Percentiles rank a stretch among this genome's conserved stretches.
phyloP scores from a whole-genome alignment of 2,888 invertebrate species.

The Agonopterix heracliana region DNA sequence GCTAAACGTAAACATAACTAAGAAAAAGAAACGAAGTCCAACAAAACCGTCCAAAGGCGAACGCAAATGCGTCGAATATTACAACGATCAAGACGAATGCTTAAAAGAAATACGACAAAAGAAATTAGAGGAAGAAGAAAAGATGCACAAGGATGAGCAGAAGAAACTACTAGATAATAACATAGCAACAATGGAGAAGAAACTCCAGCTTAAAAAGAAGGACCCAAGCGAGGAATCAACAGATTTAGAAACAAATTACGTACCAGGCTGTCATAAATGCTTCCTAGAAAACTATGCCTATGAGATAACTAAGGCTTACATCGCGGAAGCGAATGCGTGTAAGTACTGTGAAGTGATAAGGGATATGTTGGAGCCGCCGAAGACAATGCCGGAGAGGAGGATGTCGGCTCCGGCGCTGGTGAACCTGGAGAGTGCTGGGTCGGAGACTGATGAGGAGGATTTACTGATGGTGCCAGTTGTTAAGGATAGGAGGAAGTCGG shows the following conservation, averaged over 20 bases:
- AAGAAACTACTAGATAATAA: slow-evolving; percentile 53
- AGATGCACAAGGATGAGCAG: slow-evolving; percentile 51
- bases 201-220: slow-evolving; percentile 40
- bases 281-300: slow-evolving; percentile 70
- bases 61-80: slow-evolving; percentile 73
- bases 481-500: slow-evolving; percentile 71
- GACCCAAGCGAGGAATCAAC: slow-evolving; percentile 65
- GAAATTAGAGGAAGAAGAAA: slow-evolving; percentile 55
- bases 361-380: slow-evolving; percentile 62
- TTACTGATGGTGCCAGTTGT: slow-evolving; percentile 65
- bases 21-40: slow-evolving; percentile 56
- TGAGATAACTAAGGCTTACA: slow-evolving; percentile 62
- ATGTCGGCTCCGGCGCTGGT: slow-evolving; percentile 76
- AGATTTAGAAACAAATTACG: slow-evolving; percentile 52
- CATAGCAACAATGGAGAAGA: slow-evolving; percentile 50
- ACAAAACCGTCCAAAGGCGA: slow-evolving; percentile 58
- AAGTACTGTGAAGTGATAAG: slow-evolving; percentile 70
- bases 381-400: slow-evolving; percentile 58
- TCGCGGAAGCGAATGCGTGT: slow-evolving; percentile 58
- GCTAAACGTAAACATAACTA: slow-evolving; percentile 55
- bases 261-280: slow-evolving; percentile 67
- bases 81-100: slow-evolving; percentile 79
- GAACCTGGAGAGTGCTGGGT: slow-evolving; percentile 60
- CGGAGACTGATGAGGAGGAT: slow-evolving; percentile 61
- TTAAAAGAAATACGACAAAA: slow-evolving; percentile 67